A percentile compares a stretch with the other conserved stretches of the same genome.
Evolutionary conservation across 2,113 vertebrate species (phyloP).

Genomic region (Rhizomys pruinosus): DNA sequence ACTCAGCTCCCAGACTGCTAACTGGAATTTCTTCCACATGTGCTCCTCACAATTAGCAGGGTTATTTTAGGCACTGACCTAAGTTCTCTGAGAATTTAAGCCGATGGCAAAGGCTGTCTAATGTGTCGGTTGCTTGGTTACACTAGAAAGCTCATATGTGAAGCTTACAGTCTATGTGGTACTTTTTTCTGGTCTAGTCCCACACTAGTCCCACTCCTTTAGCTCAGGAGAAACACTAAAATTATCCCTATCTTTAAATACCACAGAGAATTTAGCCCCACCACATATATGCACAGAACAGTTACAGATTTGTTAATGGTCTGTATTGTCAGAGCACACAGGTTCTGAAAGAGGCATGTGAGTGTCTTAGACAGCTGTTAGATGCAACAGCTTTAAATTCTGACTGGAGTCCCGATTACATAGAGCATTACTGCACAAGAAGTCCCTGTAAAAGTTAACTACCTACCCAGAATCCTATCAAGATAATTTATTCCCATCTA

Average conservation of each 20-base stretch:
- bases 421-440: neutral
- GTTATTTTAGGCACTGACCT: slow-evolving; percentile 92
- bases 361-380: slow-evolving; percentile 61
- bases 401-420: slow-evolving; percentile 4
- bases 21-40: slow-evolving; percentile 87
- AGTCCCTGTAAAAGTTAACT: slow-evolving; percentile 26
- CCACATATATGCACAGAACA: neutral
- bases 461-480: neutral
- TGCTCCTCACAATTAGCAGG: slow-evolving; percentile 86
- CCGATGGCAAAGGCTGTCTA: slow-evolving; percentile 83
- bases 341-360: neutral
- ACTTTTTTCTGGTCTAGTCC: neutral
- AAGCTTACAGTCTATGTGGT: slow-evolving; percentile 34
- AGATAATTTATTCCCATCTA: neutral
- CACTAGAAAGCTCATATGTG: slow-evolving; percentile 72
- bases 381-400: slow-evolving; percentile 50
- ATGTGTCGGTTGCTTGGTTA: slow-evolving; percentile 83
- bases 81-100: slow-evolving; percentile 87
- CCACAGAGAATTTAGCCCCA: neutral
- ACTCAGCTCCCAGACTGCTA: slow-evolving; percentile 76
- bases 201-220: neutral
- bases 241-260: slow-evolving; percentile 22
- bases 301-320: neutral
- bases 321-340: neutral
- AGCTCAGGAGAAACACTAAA: slow-evolving; percentile 31